A percentile compares a stretch with the other conserved stretches of the same genome.
phyloP scores from a whole-genome alignment of 2,888 invertebrate genomes.

The Orthosia incerta region DNA sequence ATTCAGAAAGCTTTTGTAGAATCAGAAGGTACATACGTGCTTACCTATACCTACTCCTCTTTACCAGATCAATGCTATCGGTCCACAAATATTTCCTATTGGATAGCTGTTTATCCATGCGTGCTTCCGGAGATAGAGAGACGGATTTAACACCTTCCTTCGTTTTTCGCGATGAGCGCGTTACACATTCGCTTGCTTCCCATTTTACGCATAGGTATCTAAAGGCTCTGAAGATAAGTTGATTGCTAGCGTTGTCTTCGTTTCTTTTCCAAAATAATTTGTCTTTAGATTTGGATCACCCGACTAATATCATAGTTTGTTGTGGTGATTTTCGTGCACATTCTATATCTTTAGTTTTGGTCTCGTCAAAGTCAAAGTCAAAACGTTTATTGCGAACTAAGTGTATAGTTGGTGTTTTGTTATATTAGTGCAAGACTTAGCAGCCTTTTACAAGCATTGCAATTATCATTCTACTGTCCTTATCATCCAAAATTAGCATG shows the following conservation, averaged over 20 bases:
- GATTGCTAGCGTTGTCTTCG: background rate
- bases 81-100: conserved; percentile 43
- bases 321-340: too few relatives aligned
- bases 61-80: conserved; percentile 33
- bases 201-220: background rate
- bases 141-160: conserved; percentile 17
- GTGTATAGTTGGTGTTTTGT: too few relatives aligned
- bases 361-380: too few relatives aligned
- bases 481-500: too few relatives aligned
- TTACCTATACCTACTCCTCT: too few relatives aligned
- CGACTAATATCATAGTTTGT: too few relatives aligned
- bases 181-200: background rate
- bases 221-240: background rate
- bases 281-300: background rate
- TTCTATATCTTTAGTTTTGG: too few relatives aligned
- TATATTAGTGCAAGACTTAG: too few relatives aligned
- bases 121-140: conserved; percentile 45
- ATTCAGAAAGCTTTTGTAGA: background rate
- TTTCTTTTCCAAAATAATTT: background rate
- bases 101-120: conserved; percentile 43
- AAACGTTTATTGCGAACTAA: too few relatives aligned
- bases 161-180: background rate
- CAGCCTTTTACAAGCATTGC: too few relatives aligned
- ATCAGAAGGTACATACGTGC: background rate
- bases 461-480: too few relatives aligned